phyloP scores from a whole-genome alignment of 1,140 invertebrate genomes.

The Cheumatopsyche charites region DNA sequence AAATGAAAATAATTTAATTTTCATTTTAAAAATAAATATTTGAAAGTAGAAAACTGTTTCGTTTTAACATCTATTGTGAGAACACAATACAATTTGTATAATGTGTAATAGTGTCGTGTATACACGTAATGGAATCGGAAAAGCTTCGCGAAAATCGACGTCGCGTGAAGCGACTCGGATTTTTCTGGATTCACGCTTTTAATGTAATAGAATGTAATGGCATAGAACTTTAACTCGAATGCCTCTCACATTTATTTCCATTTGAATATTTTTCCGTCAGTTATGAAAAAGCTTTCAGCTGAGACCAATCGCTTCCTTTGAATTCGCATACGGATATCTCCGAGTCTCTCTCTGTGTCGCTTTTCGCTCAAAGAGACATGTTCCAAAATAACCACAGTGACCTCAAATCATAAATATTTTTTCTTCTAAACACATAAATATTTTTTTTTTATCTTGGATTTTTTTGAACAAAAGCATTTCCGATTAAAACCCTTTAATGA shows the following conservation, averaged over 20 bases:
- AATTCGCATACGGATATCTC: not conserved
- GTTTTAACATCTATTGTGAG: too few species aligned
- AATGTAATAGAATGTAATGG: constrained; percentile 47
- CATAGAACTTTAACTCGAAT: constrained; percentile 39
- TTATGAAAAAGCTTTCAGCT: constrained; percentile 9
- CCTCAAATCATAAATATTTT: too few species aligned
- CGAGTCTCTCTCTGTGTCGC: not conserved
- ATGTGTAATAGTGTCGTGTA: not conserved
- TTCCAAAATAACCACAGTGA: too few species aligned
- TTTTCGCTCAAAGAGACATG: not conserved
- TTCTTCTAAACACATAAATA: too few species aligned
- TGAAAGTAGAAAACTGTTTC: too few species aligned
- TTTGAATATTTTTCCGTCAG: constrained; percentile 13
- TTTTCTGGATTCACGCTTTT: constrained; percentile 47
- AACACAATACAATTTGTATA: not conserved
- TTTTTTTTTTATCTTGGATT: too few species aligned
- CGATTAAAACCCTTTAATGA: too few species aligned
- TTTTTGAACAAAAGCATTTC: too few species aligned
- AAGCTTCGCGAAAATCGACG: constrained; percentile 44
- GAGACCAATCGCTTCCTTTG: not conserved
- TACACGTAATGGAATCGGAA: constrained; percentile 12
- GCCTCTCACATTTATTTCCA: constrained; percentile 30
- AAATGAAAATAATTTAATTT: too few species aligned
- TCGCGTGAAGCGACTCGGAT: constrained; percentile 45
- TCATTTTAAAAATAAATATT: too few species aligned